Conservation (phyloP, 1,140 invertebrate genomes). For the Dendrolimus punctatus region DNA sequence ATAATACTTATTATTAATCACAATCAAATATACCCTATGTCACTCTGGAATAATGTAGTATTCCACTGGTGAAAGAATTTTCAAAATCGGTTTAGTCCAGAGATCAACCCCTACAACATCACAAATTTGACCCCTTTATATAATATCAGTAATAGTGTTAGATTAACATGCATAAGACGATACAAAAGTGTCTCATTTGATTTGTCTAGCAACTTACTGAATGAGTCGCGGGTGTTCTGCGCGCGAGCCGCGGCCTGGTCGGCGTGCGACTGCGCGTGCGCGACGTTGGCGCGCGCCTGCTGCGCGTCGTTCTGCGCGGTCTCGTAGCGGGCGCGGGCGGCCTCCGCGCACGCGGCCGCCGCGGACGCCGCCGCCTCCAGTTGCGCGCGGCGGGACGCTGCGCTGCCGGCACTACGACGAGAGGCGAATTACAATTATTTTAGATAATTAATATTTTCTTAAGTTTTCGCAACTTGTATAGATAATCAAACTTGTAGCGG, state of each 20-base stretch:
- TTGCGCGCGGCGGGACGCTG: constrained; percentile 17
- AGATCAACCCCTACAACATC: too few species aligned
- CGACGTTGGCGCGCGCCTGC: constrained; percentile 25
- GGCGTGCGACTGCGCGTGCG: constrained; percentile 21
- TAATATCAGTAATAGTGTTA: too few species aligned
- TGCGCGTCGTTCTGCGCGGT: constrained; percentile 32
- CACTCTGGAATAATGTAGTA: too few species aligned
- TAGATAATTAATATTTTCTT: not conserved
- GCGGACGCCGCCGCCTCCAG: constrained; percentile 17
- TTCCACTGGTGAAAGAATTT: too few species aligned
- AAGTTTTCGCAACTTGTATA: too few species aligned
- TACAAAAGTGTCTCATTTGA: too few species aligned
- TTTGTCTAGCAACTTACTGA: constrained; percentile 17
- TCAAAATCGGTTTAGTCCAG: too few species aligned
- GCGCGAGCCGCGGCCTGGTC: constrained; percentile 17
- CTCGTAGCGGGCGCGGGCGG: constrained; percentile 27
- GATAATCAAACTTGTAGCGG: too few species aligned
- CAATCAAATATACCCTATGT: too few species aligned
- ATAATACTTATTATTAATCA: too few species aligned
- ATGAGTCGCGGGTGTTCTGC: constrained; percentile 13
- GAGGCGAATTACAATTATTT: not conserved
- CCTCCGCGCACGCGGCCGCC: constrained; percentile 13
- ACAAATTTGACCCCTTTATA: too few species aligned
- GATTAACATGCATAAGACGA: too few species aligned
- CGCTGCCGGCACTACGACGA: constrained; percentile 23